Base-by-base conservation (phyloP, 2,888 invertebrate genomes). In the Phyto melanocephala region DNA sequence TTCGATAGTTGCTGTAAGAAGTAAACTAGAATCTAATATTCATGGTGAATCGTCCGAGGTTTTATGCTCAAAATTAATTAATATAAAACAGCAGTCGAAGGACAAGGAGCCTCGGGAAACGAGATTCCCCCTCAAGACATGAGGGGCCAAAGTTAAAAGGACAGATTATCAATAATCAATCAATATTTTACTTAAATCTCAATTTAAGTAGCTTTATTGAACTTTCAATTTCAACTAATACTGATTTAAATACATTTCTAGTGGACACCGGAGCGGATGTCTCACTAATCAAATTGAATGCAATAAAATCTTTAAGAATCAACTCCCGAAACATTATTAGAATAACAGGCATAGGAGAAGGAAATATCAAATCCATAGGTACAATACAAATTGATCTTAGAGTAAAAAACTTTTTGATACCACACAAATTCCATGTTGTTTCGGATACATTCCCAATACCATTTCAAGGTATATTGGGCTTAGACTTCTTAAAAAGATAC, bases 121-220 rank as follows among this genome's bases (percentile, higher is more conserved):
- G 5, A 37, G 42, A n/a, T 6, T 13, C 13, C 35, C 40, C 60
- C 42, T 8, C 60, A 24, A 42, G 22, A 42, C 22, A 0, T 11
- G 42, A 6, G 42, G 60, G 33, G 28, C 28, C 24, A 24, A 45
- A 24, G 24, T 1, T 13, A 45, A 63, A 28, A 63, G n/a, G n/a
- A n/a, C n/a, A n/a, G n/a, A n/a, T 45, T 45, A 45, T 24, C n/a
- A 40, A 8, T 10, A 63, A 28, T 13, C 7, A 17, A 40, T 33
- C 22, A 45, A 63, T 63, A 63, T 63, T 63, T 28, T 24, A 63
- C n/a, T 17, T 63, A 11, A 45, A 45, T 45, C 62, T 62, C 42
- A 60, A 60, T 17, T 40, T 60, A 40, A 60, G 60, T 22, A 40
- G 37, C 22, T 60, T 45, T 45, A 63, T 42, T 28, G 11, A 37